Conservation (phyloP, 2,888 invertebrate genomes). For the Perithous albicinctus region DNA sequence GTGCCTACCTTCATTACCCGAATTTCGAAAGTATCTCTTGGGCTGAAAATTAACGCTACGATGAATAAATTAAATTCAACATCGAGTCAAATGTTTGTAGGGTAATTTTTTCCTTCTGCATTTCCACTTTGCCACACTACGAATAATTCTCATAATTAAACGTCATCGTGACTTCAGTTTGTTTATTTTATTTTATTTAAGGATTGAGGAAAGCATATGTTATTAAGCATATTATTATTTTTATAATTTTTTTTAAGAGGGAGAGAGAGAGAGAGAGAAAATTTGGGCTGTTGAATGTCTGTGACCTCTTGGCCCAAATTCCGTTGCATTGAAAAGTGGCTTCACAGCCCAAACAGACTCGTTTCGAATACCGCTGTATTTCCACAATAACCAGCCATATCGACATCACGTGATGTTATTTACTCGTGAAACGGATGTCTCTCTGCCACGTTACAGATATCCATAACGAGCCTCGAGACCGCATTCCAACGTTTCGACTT, state of each 20-base stretch:
- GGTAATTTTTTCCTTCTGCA: no score
- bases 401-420: conserved; percentile 11
- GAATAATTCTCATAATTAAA: no score
- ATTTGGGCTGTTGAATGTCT: not conserved
- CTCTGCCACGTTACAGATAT: conserved; percentile 30
- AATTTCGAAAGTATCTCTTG: not conserved
- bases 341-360: not conserved
- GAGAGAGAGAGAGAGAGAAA: no score
- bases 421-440: conserved; percentile 18
- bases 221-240: no score
- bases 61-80: no score
- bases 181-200: no score
- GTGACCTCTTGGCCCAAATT: conserved; percentile 23
- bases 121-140: no score
- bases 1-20: not conserved
- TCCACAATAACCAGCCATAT: not conserved
- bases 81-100: no score
- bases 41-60: no score
- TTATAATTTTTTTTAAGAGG: no score
- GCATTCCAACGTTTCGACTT: conserved; percentile 60
- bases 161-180: no score
- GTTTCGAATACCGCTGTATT: not conserved
- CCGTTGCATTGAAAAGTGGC: not conserved
- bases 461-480: conserved; percentile 46
- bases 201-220: no score